Conservation (phyloP, 2,113 vertebrate species). For the Hemicordylus capensis region DNA sequence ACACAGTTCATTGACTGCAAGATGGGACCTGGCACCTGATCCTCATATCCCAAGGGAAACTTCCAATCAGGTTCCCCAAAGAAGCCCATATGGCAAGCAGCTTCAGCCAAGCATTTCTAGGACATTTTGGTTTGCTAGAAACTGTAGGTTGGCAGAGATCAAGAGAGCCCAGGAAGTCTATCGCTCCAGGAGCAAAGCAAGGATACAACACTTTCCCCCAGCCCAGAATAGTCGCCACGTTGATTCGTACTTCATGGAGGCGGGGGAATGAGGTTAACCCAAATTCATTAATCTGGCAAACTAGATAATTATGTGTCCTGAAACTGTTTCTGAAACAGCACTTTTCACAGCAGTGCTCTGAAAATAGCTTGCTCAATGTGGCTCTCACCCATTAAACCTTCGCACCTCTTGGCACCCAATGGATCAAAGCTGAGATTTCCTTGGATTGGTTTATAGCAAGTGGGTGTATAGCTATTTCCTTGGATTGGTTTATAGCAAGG, state of each 20-base stretch:
- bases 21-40: constrained; percentile 24
- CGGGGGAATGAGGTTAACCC: constrained; percentile 67
- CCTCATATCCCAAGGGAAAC: not conserved
- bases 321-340: constrained; percentile 65
- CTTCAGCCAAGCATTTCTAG: constrained; percentile 20
- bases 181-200: constrained; percentile 28
- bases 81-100: constrained; percentile 4
- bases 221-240: constrained; percentile 50
- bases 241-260: constrained; percentile 60
- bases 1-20: not conserved
- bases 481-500: not conserved
- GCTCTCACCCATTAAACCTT: constrained; percentile 52
- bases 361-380: constrained; percentile 67
- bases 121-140: constrained; percentile 21
- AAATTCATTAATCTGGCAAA: constrained; percentile 72
- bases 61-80: not conserved
- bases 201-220: constrained; percentile 40
- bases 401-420: not conserved
- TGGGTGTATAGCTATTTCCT: not conserved
- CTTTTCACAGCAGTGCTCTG: constrained; percentile 60
- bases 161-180: constrained; percentile 40
- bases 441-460: not conserved
- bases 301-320: constrained; percentile 66
- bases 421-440: constrained; percentile 35
- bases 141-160: constrained; percentile 11